Base-by-base conservation (phyloP, 2,888 invertebrate genomes). In the Trichopoda pennipes region DNA sequence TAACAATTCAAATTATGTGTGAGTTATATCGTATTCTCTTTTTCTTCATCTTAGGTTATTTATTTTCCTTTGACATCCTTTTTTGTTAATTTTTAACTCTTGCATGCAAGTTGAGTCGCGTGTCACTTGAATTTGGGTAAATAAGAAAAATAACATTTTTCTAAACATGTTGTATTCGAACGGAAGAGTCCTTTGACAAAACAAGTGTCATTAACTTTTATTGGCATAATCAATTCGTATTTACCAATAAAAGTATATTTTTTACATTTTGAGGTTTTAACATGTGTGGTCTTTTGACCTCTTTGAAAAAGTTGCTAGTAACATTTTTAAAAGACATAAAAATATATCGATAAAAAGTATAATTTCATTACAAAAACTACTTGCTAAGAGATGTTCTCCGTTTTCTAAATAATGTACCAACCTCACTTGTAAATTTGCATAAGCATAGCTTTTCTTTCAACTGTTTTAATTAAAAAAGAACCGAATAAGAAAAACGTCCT, bases 191-290 rank as follows among this genome's bases (percentile, higher is more conserved):
- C 53, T 17, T 19, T 19, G 56, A 70, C 56, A n/a, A n/a, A 23
- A 56, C 68, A 77, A 79, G 81, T 82, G 81, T 72, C 75, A 82
- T 82, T 75, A 79, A 75, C 66, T 79, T 79, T 79, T 82, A 82
- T 82, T 70, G 70, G 32, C 51, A 61, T 66, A 69, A 82, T 82
- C 79, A 74, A 82, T 79, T 82, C 79, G 32, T 75, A 70, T 70
- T 75, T 66, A 60, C 47, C 66, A 70, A 60, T 66, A 35, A 58
- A 76, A 58, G n/a, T 58, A 28, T 38, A 16, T 49, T 35, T 53
- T 42, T 35, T 19, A 17, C 23, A 9, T 32, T 63, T 55, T 56
- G 17, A 17, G 56, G 28, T 51, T 42, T 49, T 51, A 10, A 47
- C 44, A 32, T 53, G 74, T 79, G 79, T 74, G 79, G 74, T 38